A percentile compares a stretch with the other conserved stretches of the same genome.
phyloP scores from a whole-genome alignment of 2,888 invertebrate genomes.

The Tachina grossa region DNA sequence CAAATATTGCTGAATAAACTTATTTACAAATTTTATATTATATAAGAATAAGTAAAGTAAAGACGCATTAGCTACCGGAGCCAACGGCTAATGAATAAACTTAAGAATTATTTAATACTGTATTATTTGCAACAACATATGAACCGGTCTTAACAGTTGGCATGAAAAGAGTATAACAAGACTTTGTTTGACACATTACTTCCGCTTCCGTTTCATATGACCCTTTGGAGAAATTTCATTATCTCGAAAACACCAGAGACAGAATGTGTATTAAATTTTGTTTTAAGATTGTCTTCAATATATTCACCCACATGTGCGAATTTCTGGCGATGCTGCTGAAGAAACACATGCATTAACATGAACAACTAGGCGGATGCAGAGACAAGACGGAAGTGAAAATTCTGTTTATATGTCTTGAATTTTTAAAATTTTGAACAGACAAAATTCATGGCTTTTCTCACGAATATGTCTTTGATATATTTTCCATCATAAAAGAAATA shows the following conservation, averaged over 20 bases:
- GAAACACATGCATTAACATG: background rate
- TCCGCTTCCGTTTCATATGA: constrained; percentile 57
- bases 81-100: background rate
- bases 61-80: too few relatives aligned
- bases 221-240: constrained; percentile 24
- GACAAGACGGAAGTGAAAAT: constrained; percentile 52
- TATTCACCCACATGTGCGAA: constrained; percentile 26
- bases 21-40: too few relatives aligned
- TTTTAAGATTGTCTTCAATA: constrained; percentile 41
- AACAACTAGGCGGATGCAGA: constrained; percentile 17
- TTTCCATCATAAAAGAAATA: constrained; percentile 45
- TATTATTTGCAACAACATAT: background rate
- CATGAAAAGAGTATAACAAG: constrained; percentile 34
- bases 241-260: constrained; percentile 1
- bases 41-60: too few relatives aligned
- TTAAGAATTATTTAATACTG: background rate
- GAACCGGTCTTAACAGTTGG: constrained; percentile 15
- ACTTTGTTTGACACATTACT: constrained; percentile 65
- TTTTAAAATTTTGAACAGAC: constrained; percentile 20
- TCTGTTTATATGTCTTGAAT: constrained; percentile 50
- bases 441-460: constrained; percentile 43
- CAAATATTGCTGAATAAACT: too few relatives aligned
- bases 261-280: constrained; percentile 31
- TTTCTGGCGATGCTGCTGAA: constrained; percentile 6
- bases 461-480: constrained; percentile 45